Conservation (phyloP, 2,888 invertebrate species). For the Lucinisca nassula region DNA sequence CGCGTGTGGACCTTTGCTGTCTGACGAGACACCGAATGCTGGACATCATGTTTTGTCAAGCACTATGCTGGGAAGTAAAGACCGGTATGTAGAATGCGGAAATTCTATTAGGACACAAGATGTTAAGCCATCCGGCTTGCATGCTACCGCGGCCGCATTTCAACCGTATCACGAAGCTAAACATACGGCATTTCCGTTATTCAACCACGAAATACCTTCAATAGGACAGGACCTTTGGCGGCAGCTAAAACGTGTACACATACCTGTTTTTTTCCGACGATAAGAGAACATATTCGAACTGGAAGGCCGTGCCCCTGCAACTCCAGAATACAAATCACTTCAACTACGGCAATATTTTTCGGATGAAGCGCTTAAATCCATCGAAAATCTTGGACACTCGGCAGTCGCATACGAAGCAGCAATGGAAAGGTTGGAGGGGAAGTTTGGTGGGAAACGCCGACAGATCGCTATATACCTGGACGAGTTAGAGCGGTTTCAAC, state of each 20-base stretch:
- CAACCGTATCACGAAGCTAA: not conserved
- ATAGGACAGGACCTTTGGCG: not conserved
- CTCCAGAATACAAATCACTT: not conserved
- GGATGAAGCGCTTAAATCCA: conserved; percentile 11
- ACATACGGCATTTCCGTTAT: not conserved
- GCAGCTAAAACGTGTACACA: not conserved
- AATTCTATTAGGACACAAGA: not conserved
- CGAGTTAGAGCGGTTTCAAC: not conserved
- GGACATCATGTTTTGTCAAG: not conserved
- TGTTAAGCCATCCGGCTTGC: not conserved
- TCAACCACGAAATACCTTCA: not conserved
- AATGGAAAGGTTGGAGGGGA: conserved; percentile 26
- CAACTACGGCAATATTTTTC: conserved; percentile 26
- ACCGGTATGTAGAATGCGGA: not conserved
- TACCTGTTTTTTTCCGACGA: not conserved
- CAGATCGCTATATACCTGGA: not conserved
- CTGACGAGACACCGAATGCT: not conserved
- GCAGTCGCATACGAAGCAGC: not conserved
- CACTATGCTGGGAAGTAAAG: not conserved
- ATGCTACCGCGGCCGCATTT: not conserved
- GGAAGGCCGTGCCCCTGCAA: not conserved
- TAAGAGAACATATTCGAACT: not conserved
- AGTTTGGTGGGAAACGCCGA: conserved; percentile 12
- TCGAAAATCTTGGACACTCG: conserved; percentile 32
- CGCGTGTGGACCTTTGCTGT: not conserved